Evolutionary conservation across 2,888 invertebrate genomes (phyloP), one percentile per base, ranked within the genome.

Genomic region (Cataglyphis rosenhaueri): DNA sequence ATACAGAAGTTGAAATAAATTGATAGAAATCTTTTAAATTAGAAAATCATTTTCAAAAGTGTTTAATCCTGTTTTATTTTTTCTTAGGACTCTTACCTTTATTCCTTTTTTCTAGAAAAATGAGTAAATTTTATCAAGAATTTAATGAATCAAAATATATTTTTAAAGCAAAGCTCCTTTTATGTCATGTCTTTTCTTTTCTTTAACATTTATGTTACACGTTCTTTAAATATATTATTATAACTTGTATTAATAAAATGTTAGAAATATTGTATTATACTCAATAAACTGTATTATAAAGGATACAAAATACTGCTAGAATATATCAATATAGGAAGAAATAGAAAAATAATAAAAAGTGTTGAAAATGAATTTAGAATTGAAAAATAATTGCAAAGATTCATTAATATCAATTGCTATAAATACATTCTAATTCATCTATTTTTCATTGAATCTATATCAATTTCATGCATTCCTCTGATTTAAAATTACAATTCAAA

Each of bases 321-420:
- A 52, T 25, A 52, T 78, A 79, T 75, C 70, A 81, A 81, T 44
- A 65, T 25, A 57, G 12, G 66, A 59, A 70, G 66, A 59, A 70
- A 82, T 71, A 75, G 65, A 57, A 84, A 68, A 32, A 73, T 62
- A 52, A 21, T 75, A 5, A n/a, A 65, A 55, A 65, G 48, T 48
- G 3, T 41, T 70, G 1, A n/a, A 71, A 18, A 9, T 15, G 21
- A 74, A 48, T 62, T 15, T 6, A 38, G 9, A 48, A 4, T 73
- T 44, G 18, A 25, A 64, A 48, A 75, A 75, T 75, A 21, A 5
- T 18, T 10, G 12, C 1, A 73, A 44, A 29, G 62, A 55, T 66
- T 76, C 25, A 65, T 12, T 29, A 65, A 5, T 12, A 52, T 65
- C 59, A 15, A 52, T 29, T 52, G 21, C 3, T 65, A 15, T 38